Evolutionary conservation across 2,113 vertebrate genomes (phyloP).

Genomic region (Peromyscus maniculatus): DNA sequence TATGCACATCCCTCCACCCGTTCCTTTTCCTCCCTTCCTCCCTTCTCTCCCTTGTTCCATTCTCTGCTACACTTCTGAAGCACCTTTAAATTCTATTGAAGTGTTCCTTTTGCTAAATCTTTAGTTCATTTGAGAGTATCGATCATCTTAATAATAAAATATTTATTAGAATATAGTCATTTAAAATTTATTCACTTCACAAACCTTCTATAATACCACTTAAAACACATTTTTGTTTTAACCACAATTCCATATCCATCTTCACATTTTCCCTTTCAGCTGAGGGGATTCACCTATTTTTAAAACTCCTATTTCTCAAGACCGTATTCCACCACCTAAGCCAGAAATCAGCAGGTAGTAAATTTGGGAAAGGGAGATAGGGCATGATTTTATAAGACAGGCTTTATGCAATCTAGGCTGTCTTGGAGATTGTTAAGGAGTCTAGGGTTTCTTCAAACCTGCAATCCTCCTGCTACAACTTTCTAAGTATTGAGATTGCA

Average conservation of each 20-base stretch:
- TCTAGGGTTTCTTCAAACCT: not conserved
- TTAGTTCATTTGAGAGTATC: not conserved
- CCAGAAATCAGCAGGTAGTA: not conserved
- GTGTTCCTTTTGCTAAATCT: not conserved
- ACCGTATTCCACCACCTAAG: accelerated
- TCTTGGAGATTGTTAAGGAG: not conserved
- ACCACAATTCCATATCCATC: not conserved
- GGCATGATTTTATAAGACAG: not conserved
- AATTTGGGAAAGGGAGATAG: too few species aligned
- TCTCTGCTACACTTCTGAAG: not conserved
- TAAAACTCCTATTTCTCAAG: not conserved
- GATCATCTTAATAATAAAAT: not conserved
- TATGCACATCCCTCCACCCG: accelerated
- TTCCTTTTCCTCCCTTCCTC: not conserved
- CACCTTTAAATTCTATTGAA: not conserved
- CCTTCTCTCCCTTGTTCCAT: not conserved
- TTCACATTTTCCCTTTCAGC: not conserved
- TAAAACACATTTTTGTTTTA: not conserved
- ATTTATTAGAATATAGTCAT: not conserved
- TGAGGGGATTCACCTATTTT: not conserved
- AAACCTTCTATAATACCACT: not conserved
- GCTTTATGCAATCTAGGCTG: not conserved
- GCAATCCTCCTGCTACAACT: not conserved
- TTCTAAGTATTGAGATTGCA: not conserved
- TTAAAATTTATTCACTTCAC: not conserved